Evolutionary conservation across 2,888 invertebrate genomes (phyloP).

Genomic region (Eudemis profundana): DNA sequence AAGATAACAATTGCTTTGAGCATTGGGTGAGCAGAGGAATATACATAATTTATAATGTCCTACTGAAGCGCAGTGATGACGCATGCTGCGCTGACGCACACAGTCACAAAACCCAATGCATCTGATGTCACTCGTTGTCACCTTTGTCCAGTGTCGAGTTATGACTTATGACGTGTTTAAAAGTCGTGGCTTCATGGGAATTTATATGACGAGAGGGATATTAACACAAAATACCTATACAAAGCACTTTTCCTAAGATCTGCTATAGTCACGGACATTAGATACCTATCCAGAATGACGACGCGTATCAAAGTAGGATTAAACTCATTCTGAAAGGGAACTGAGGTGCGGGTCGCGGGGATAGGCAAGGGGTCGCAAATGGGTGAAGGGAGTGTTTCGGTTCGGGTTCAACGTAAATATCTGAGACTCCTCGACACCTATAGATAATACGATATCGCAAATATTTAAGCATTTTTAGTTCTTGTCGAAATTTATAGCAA

Average conservation of each 20-base stretch:
- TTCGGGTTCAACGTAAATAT: slow-evolving; percentile 74
- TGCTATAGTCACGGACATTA: too few species aligned
- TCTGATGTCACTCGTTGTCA: slow-evolving; percentile 23
- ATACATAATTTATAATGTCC: neutral
- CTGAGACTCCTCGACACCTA: slow-evolving; percentile 60
- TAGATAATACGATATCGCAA: slow-evolving; percentile 47
- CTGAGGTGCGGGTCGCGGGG: slow-evolving; percentile 48
- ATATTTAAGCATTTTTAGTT: too few species aligned
- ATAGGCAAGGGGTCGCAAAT: slow-evolving; percentile 44
- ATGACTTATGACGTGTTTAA: neutral
- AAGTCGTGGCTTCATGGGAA: slow-evolving; percentile 18
- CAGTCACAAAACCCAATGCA: neutral
- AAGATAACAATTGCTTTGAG: too few species aligned
- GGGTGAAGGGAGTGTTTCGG: slow-evolving; percentile 64
- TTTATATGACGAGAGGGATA: slow-evolving; percentile 1
- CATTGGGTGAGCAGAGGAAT: too few species aligned
- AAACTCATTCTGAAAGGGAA: neutral
- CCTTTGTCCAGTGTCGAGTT: slow-evolving; percentile 18
- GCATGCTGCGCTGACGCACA: slow-evolving; percentile 13
- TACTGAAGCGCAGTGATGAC: slow-evolving; percentile 1
- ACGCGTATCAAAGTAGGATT: slow-evolving; percentile 1
- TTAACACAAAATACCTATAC: neutral
- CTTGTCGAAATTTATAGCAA: neutral
- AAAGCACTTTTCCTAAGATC: too few species aligned
- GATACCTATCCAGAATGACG: too few species aligned